Conservation (phyloP, 2,113 vertebrate species). For the Myxocyprinus asiaticus region DNA sequence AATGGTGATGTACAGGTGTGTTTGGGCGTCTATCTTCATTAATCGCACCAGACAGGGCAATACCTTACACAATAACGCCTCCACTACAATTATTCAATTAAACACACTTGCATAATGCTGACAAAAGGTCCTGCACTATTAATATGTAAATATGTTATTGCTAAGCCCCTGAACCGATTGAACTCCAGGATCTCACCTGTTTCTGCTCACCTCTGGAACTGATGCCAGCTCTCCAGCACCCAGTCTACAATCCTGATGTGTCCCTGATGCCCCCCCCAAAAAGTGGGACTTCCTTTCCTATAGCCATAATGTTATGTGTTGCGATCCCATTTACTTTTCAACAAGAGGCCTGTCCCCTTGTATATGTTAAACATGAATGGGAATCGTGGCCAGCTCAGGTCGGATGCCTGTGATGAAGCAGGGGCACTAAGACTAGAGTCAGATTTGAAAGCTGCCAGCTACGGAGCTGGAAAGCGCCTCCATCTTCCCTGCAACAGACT, state of each 20-base stretch:
- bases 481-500: not conserved
- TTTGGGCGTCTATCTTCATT: constrained; percentile 7
- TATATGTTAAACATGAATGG: no score
- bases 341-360: no score
- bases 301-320: no score
- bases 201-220: not conserved
- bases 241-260: no score
- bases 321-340: no score
- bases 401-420: no score
- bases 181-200: not conserved
- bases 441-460: not conserved
- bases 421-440: not conserved
- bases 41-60: not conserved
- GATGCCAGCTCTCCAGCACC: no score
- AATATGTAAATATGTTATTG: constrained; percentile 29
- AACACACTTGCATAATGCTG: not conserved
- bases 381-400: no score
- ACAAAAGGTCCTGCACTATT: constrained; percentile 25
- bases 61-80: not conserved
- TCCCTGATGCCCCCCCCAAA: no score
- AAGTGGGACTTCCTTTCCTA: no score
- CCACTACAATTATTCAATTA: not conserved
- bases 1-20: not conserved
- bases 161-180: not conserved
- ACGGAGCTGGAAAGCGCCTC: not conserved